phyloP scores from a whole-genome alignment of 2,797 vertebrate genomes.

The Decapterus maruadsi region DNA sequence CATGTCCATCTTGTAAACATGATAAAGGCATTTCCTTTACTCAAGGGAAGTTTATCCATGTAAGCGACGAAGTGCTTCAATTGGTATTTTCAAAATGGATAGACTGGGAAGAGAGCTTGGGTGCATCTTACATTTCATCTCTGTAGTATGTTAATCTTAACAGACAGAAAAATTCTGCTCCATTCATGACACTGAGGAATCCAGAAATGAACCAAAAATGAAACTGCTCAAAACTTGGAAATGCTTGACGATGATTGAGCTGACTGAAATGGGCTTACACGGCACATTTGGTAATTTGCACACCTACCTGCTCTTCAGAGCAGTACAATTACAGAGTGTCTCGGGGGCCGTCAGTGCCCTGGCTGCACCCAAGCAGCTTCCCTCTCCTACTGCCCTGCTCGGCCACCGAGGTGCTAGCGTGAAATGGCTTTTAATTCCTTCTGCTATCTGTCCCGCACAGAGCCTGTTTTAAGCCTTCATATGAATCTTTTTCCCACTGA shows the following conservation, averaged over 20 bases:
- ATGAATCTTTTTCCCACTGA: slow-evolving; percentile 66
- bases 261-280: slow-evolving; percentile 84
- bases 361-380: slow-evolving; percentile 69
- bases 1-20: background rate
- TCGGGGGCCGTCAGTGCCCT: slow-evolving; percentile 72
- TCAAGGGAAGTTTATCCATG: background rate
- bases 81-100: slow-evolving; percentile 3
- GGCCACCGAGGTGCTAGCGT: slow-evolving; percentile 77
- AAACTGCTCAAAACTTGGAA: slow-evolving; percentile 78
- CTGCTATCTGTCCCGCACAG: slow-evolving; percentile 85
- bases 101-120: background rate
- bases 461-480: slow-evolving; percentile 83
- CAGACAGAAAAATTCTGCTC: slow-evolving; percentile 35
- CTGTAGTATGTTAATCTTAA: slow-evolving; percentile 35
- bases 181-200: slow-evolving; percentile 67
- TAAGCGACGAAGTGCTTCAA: slow-evolving; percentile 11
- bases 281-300: slow-evolving; percentile 89
- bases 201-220: slow-evolving; percentile 72
- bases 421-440: slow-evolving; percentile 88
- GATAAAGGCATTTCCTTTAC: background rate
- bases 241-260: slow-evolving; percentile 83
- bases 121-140: slow-evolving; percentile 33
- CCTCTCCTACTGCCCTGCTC: slow-evolving; percentile 71
- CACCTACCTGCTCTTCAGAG: slow-evolving; percentile 88
- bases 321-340: slow-evolving; percentile 84